Evolutionary conservation across 2,888 invertebrate species (phyloP).

Genomic region (Parelbella ahira): DNA sequence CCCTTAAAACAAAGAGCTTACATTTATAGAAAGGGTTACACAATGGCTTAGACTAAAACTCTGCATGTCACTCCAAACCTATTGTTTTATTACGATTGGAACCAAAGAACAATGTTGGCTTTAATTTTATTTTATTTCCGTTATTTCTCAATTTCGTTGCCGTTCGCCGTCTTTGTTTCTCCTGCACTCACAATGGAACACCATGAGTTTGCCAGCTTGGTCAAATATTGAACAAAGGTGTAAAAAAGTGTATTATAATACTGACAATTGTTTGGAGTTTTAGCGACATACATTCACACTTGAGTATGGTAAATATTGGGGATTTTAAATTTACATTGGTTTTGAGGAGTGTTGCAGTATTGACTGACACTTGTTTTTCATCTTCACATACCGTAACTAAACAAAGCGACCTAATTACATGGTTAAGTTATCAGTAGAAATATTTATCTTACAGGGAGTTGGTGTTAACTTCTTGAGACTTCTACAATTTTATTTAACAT

Average conservation of each 20-base stretch:
- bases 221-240: slow-evolving; percentile 7
- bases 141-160: slow-evolving; percentile 37
- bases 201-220: slow-evolving; percentile 15
- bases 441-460: too few species aligned
- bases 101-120: slow-evolving; percentile 61
- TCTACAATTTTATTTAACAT: too few species aligned
- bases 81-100: slow-evolving; percentile 67
- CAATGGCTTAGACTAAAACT: slow-evolving; percentile 74
- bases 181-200: slow-evolving; percentile 6
- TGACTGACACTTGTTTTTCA: too few species aligned
- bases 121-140: slow-evolving; percentile 58
- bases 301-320: too few species aligned
- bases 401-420: too few species aligned
- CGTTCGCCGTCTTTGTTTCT: slow-evolving; percentile 29
- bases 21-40: slow-evolving; percentile 58
- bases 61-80: slow-evolving; percentile 74
- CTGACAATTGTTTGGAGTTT: background rate
- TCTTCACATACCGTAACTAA: too few species aligned
- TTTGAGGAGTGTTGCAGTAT: too few species aligned
- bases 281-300: too few species aligned
- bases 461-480: too few species aligned
- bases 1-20: slow-evolving; percentile 53
- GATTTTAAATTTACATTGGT: too few species aligned
- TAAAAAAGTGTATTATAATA: background rate
- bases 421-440: too few species aligned